Percentiles rank a stretch among this genome's conserved stretches.
phyloP scores from a whole-genome alignment of 2,888 invertebrate genomes.

The Pollenia labialis region DNA sequence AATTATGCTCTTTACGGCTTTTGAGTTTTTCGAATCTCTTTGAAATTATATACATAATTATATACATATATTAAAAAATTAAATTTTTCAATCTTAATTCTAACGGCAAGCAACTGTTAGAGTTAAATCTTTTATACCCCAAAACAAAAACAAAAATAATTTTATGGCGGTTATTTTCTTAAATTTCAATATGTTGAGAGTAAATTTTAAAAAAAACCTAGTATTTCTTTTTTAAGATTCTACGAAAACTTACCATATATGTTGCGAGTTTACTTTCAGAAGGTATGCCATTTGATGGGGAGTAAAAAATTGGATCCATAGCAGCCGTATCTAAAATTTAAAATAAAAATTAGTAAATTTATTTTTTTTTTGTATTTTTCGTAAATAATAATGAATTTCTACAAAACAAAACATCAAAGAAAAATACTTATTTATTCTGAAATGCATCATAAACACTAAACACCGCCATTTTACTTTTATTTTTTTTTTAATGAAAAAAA shows the following conservation, averaged over 20 bases:
- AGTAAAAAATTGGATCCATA: conserved; percentile 91
- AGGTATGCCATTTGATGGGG: conserved; percentile 89
- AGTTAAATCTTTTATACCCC: too few relatives aligned
- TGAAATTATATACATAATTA: too few relatives aligned
- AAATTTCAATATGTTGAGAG: too few relatives aligned
- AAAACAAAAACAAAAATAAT: too few relatives aligned
- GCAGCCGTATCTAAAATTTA: conserved; percentile 82
- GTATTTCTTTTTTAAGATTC: not conserved
- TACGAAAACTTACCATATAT: conserved; percentile 88
- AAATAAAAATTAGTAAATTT: conserved; percentile 23
- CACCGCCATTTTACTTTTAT: not conserved
- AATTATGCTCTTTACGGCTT: too few relatives aligned
- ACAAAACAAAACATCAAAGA: conserved; percentile 33
- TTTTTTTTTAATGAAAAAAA: conserved; percentile 1
- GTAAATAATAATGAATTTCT: not conserved
- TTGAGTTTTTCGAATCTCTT: too few relatives aligned
- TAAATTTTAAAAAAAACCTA: too few relatives aligned
- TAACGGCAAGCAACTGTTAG: too few relatives aligned
- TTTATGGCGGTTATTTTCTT: too few relatives aligned
- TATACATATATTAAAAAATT: too few relatives aligned
- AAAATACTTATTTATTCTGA: not conserved
- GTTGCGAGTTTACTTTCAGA: conserved; percentile 94
- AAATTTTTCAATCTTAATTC: too few relatives aligned
- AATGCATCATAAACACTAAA: not conserved
- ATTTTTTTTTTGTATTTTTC: conserved; percentile 8